A percentile compares a stretch with the other conserved stretches of the same genome.
Conservation (phyloP, 2,113 vertebrate species). For the Atractosteus spatula region DNA sequence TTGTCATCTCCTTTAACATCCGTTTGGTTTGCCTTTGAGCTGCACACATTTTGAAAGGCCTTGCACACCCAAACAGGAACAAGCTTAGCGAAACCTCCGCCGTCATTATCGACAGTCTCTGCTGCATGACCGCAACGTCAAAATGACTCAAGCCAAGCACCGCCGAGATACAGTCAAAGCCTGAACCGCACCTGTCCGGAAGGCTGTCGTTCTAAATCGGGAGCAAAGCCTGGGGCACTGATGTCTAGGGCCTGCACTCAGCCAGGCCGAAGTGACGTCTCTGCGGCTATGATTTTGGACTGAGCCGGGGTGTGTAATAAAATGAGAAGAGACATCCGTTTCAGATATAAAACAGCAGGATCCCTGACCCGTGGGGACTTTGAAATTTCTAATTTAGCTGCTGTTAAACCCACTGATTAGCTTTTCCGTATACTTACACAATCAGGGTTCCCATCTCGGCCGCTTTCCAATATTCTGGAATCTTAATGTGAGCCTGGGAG, state of each 20-base stretch:
- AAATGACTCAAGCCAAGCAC: no score
- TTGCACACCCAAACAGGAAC: no score
- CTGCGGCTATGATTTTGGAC: neutral
- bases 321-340: constrained; percentile 4
- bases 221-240: neutral
- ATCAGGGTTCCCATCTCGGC: neutral
- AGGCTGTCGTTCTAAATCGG: neutral
- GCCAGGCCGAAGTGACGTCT: neutral
- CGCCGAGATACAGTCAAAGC: no score
- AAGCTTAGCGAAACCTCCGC: no score
- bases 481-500: neutral
- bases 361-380: neutral
- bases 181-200: neutral
- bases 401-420: neutral
- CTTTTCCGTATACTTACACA: neutral
- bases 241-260: neutral
- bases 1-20: no score
- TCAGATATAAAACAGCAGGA: neutral
- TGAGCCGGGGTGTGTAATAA: neutral
- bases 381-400: neutral
- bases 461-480: neutral
- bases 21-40: no score
- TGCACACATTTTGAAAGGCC: no score
- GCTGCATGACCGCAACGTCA: no score
- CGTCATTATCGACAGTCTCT: no score